Conservation (phyloP, 1,140 invertebrate genomes). For the Neocloeon triangulifer region DNA sequence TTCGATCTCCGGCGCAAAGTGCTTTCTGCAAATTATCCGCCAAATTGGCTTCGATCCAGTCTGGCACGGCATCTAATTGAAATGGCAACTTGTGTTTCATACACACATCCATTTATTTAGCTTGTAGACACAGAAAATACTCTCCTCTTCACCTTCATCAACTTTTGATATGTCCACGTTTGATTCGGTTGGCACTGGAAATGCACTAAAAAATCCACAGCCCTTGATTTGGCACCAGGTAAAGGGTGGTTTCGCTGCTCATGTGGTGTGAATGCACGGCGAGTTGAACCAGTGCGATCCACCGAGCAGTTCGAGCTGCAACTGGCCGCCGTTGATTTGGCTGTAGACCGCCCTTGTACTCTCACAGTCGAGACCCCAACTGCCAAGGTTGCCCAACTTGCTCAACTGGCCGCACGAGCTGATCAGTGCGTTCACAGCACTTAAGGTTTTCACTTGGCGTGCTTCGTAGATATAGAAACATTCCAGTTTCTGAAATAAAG, state of each 20-base stretch:
- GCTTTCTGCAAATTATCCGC: too few relatives aligned
- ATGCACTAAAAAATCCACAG: neutral
- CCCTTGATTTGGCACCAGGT: neutral
- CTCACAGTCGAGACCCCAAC: conserved; percentile 21
- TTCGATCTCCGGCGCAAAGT: too few relatives aligned
- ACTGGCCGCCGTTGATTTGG: conserved; percentile 16
- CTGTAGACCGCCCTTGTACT: conserved; percentile 15
- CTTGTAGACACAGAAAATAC: too few relatives aligned
- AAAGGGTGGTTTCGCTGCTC: conserved; percentile 2
- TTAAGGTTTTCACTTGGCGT: conserved; percentile 16
- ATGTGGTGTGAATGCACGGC: conserved; percentile 14
- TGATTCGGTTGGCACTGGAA: neutral
- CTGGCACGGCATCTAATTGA: too few relatives aligned
- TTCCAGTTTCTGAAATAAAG: conserved; percentile 18
- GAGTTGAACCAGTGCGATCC: conserved; percentile 24
- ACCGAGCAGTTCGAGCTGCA: conserved; percentile 20
- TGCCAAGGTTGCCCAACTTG: conserved; percentile 21
- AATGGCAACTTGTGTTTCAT: too few relatives aligned
- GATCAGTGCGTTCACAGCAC: conserved; percentile 16
- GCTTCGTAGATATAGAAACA: conserved; percentile 24
- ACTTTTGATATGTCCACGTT: too few relatives aligned
- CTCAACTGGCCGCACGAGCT: conserved; percentile 16
- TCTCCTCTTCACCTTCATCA: too few relatives aligned
- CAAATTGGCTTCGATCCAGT: too few relatives aligned
- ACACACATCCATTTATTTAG: too few relatives aligned